Conservation (phyloP, 2,113 vertebrate species). For the Neotoma lepida region DNA sequence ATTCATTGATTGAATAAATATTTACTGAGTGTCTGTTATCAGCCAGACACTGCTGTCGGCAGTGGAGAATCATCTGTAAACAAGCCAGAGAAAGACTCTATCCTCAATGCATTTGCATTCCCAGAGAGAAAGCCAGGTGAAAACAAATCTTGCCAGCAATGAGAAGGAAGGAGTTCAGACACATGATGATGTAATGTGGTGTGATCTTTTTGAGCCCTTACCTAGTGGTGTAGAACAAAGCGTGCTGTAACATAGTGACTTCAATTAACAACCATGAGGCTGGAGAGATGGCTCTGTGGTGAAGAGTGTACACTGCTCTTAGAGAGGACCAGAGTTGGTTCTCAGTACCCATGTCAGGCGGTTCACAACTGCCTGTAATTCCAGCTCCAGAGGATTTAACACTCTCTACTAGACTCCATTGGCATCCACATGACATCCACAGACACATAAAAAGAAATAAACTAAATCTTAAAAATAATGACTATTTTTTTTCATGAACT, state of each 20-base stretch:
- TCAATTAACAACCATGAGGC: neutral
- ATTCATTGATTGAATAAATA: conserved; percentile 47
- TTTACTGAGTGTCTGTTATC: conserved; percentile 37
- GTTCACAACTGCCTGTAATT: neutral
- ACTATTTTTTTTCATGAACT: neutral
- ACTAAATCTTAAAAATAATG: neutral
- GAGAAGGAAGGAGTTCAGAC: neutral
- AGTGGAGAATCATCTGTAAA: conserved; percentile 7
- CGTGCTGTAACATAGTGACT: neutral
- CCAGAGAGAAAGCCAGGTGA: neutral
- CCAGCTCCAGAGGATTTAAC: neutral
- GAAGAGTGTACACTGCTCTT: neutral
- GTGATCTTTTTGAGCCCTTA: neutral
- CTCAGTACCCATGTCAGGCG: neutral
- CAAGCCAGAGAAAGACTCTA: conserved; percentile 32
- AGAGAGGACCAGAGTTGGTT: neutral
- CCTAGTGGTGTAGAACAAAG: neutral
- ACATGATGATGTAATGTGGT: neutral
- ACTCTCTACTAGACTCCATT: neutral
- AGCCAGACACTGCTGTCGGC: neutral
- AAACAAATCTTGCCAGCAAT: neutral
- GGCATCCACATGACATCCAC: neutral
- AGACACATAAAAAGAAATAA: neutral
- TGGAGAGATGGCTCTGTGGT: neutral
- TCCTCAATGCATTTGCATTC: neutral